A percentile compares a stretch with the other conserved stretches of the same genome.
Evolutionary conservation across 2,888 invertebrate species (phyloP).

Genomic region (Thera obeliscata): DNA sequence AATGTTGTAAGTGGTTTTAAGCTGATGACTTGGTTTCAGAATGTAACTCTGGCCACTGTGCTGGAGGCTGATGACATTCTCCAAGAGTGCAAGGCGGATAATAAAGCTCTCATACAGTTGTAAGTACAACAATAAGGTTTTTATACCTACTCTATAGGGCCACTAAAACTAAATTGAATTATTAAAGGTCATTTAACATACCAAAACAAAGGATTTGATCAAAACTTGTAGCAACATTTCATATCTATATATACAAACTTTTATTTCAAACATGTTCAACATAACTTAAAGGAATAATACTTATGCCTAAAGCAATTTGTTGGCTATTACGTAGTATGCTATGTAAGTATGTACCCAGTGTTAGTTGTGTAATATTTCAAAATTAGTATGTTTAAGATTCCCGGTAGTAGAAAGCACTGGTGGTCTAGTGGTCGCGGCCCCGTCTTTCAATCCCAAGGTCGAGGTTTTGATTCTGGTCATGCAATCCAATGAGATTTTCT

Average conservation of each 20-base stretch:
- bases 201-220: conserved; percentile 16
- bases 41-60: conserved; percentile 94
- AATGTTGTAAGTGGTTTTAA: conserved; percentile 28
- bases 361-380: too few relatives aligned
- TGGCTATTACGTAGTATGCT: too few relatives aligned
- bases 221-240: background rate
- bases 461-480: too few relatives aligned
- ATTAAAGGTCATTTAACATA: conserved; percentile 2
- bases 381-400: too few relatives aligned
- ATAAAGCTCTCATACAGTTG: conserved; percentile 95
- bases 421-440: too few relatives aligned
- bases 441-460: too few relatives aligned
- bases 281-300: too few relatives aligned
- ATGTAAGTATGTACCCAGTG: too few relatives aligned
- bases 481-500: too few relatives aligned
- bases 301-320: too few relatives aligned
- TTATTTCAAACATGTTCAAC: background rate
- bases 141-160: conserved; percentile 2
- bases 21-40: conserved; percentile 85
- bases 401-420: too few relatives aligned
- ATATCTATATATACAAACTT: background rate
- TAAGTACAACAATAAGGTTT: conserved; percentile 82
- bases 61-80: conserved; percentile 97
- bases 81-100: conserved; percentile 97
- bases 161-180: background rate